Evolutionary conservation across 92 coral and sea anemone species (phyloP).

Genomic region (Umimayanthus chanpuru): DNA sequence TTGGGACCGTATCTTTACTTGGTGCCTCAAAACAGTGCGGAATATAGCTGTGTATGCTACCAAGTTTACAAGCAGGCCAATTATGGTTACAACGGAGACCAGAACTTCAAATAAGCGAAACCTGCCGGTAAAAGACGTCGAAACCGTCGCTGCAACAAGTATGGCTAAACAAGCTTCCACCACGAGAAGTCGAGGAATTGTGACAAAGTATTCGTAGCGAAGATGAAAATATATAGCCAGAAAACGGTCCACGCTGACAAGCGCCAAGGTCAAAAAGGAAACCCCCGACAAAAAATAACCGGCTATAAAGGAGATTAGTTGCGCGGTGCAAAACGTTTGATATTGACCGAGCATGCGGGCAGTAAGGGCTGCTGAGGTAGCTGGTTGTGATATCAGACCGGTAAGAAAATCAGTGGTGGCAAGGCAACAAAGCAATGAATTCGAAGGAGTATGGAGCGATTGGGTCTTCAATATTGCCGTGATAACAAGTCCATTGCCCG

Average conservation of each 20-base stretch:
- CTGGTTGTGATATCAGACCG: constrained; percentile 47
- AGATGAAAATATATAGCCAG: constrained; percentile 53
- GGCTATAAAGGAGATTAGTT: not conserved
- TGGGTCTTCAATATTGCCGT: constrained; percentile 44
- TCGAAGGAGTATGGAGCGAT: constrained; percentile 44
- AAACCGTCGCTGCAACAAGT: constrained; percentile 1
- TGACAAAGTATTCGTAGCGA: constrained; percentile 40
- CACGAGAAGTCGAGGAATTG: constrained; percentile 35
- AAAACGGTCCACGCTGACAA: constrained; percentile 47
- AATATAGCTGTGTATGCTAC: constrained; percentile 14
- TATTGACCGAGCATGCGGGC: constrained; percentile 21
- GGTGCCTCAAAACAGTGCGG: constrained; percentile 22
- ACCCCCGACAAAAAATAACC: constrained; percentile 34
- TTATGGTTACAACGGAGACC: constrained; percentile 14
- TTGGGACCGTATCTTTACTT: constrained; percentile 7
- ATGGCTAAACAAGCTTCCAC: not conserved
- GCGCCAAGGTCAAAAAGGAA: constrained; percentile 35
- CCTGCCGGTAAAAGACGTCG: not conserved
- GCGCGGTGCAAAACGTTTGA: constrained; percentile 22
- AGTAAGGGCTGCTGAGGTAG: constrained; percentile 14
- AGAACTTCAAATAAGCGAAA: constrained; percentile 22
- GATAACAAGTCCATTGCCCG: constrained; percentile 48
- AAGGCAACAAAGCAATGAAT: constrained; percentile 52
- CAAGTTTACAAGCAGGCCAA: constrained; percentile 1
- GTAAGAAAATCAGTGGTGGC: constrained; percentile 52